Evolutionary conservation across 2,113 vertebrate genomes (phyloP), one percentile per base, ranked within the genome.

Genomic region (Rallus limicola): DNA sequence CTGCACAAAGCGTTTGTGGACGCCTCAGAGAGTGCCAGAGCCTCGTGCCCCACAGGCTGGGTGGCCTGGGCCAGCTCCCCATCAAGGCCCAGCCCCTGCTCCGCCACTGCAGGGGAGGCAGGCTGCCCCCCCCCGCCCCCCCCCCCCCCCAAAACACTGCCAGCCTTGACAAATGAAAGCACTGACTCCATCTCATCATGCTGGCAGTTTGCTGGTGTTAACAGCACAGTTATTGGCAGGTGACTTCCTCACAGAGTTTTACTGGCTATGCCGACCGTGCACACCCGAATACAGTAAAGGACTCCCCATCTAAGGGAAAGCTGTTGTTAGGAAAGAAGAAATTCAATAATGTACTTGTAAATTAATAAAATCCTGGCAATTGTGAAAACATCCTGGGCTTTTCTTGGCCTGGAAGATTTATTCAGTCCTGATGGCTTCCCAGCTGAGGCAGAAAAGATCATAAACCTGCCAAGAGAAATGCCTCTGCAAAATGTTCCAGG

Each of bases 381-480:
- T 88, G 68, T 95, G 82, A 80, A 90, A 94, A 90, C 48, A 90
- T 90, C 76, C 85, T 71, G 33, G 62, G 58, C 21, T 92, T 95
- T 81, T 79, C 55, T 59, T 94, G 79, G 90, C 42, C 80, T 83
- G 56, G 38, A 46, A 95, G 89, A 95, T 96, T 95, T 93, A 95
- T 93, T 95, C 86, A 92, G 94, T 91, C 72, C 77, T 89, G 60
- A 76, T 86, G 80, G 77, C 52, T 95, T 92, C 65, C 53, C 80
- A 95, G 91, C 76, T 88, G 88, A 97, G 60, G 46, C 83, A 95
- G 88, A 52, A 90, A 81, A 93, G 60, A 94, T 88, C 88, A 83
- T 93, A 94, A 96, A 94, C 21, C 80, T 92, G 88, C 72, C 90
- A 89, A 64, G 72, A 92, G 77, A 92, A 93, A 92, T 64, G 83